These are phyloP conservation scores for Euleptes europaea DNA, from an alignment of 2,113 vertebrate genomes.

Conservation along the genomic window DNA sequence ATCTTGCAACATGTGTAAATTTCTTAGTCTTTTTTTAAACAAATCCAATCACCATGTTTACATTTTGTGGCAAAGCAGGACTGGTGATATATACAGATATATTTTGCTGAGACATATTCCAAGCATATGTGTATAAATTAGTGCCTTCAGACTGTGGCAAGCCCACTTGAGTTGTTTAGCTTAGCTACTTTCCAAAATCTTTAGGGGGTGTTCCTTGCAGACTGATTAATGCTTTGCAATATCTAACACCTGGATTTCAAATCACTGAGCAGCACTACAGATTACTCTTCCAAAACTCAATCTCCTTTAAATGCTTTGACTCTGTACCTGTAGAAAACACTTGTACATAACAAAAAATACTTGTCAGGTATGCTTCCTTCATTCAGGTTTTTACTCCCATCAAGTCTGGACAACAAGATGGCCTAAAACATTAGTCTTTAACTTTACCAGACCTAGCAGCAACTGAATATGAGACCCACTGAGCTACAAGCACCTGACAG, in stretches of 20 bases:
- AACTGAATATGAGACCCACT: too few relatives aligned
- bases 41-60: conserved; percentile 43
- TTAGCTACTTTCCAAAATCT: conserved; percentile 47
- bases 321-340: conserved; percentile 19
- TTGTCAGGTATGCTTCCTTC: conserved; percentile 16
- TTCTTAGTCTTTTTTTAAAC: conserved; percentile 37
- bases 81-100: conserved; percentile 29
- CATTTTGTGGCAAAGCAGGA: conserved; percentile 48
- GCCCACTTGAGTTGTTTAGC: conserved; percentile 44
- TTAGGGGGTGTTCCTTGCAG: conserved; percentile 42
- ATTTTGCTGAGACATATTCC: conserved; percentile 13
- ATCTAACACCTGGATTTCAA: conserved; percentile 47
- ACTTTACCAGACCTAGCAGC: too few relatives aligned
- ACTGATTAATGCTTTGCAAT: conserved; percentile 48
- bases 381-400: conserved; percentile 35
- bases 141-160: conserved; percentile 35
- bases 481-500: too few relatives aligned
- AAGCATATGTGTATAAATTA: conserved; percentile 45
- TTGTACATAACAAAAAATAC: conserved; percentile 52
- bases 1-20: conserved; percentile 8
- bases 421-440: neutral
- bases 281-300: conserved; percentile 34
- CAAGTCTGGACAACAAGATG: neutral
- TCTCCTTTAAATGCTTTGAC: conserved; percentile 45
- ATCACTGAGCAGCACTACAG: conserved; percentile 30